Conservation (phyloP, 2,113 vertebrate species). For the Chloebia gouldiae region DNA sequence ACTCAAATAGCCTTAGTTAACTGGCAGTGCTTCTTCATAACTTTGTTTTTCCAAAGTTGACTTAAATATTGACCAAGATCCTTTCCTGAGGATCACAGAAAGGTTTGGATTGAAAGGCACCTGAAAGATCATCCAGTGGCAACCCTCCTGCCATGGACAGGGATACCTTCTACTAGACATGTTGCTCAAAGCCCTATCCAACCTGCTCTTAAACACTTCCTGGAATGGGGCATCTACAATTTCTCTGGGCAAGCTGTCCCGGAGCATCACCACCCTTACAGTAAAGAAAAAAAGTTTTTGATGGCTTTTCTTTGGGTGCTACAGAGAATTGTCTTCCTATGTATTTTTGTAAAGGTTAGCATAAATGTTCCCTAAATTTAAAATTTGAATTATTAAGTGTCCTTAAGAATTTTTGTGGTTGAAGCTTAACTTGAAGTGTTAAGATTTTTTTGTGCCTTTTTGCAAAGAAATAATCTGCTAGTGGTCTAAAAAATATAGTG, state of each 20-base stretch:
- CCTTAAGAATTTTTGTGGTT: neutral
- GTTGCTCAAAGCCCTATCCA: neutral
- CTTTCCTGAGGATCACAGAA: neutral
- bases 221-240: neutral
- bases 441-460: neutral
- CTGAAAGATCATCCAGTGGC: neutral
- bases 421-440: neutral
- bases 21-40: neutral
- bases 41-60: neutral
- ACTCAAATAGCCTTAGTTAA: neutral
- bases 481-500: neutral
- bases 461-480: neutral
- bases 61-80: neutral
- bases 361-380: neutral
- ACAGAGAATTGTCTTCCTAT: neutral
- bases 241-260: neutral
- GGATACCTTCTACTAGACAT: no score
- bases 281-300: neutral
- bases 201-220: neutral
- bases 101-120: neutral
- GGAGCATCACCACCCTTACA: neutral
- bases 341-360: neutral
- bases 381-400: neutral
- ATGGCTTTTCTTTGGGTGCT: neutral
- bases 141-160: neutral